Evolutionary conservation across 2,888 invertebrate genomes (phyloP).

Genomic region (Ptilodon capucinus): DNA sequence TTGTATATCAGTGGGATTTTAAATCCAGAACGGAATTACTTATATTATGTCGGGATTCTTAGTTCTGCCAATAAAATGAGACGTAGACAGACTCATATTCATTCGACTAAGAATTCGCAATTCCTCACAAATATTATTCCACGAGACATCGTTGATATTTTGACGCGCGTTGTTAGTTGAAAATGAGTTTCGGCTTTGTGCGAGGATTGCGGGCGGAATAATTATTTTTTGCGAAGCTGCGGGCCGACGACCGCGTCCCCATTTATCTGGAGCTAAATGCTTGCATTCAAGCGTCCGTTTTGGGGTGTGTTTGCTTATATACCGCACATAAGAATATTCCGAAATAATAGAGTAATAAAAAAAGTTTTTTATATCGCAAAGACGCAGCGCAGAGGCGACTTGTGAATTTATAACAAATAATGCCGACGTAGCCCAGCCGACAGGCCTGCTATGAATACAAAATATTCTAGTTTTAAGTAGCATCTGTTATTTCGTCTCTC

Average conservation of each 20-base stretch:
- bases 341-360: slow-evolving; percentile 2
- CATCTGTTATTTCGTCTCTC: slow-evolving; percentile 2
- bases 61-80: background rate
- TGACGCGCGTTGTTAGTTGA: slow-evolving; percentile 48
- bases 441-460: slow-evolving; percentile 6
- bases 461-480: slow-evolving; percentile 9
- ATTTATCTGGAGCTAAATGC: slow-evolving; percentile 61
- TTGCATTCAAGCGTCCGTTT: slow-evolving; percentile 54
- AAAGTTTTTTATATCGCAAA: slow-evolving; percentile 9
- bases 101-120: slow-evolving; percentile 19
- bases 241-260: slow-evolving; percentile 47
- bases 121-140: slow-evolving; percentile 28
- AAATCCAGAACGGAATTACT: background rate
- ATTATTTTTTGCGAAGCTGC: slow-evolving; percentile 57
- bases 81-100: slow-evolving; percentile 3
- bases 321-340: slow-evolving; percentile 2
- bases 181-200: slow-evolving; percentile 56
- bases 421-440: slow-evolving; percentile 4
- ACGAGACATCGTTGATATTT: slow-evolving; percentile 39
- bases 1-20: background rate
- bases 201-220: slow-evolving; percentile 52
- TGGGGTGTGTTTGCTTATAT: slow-evolving; percentile 44
- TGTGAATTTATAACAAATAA: slow-evolving; percentile 15
- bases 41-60: background rate
- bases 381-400: slow-evolving; percentile 1